Evolutionary conservation across 2,888 invertebrate genomes (phyloP).

Genomic region (Dasypogon diadema): DNA sequence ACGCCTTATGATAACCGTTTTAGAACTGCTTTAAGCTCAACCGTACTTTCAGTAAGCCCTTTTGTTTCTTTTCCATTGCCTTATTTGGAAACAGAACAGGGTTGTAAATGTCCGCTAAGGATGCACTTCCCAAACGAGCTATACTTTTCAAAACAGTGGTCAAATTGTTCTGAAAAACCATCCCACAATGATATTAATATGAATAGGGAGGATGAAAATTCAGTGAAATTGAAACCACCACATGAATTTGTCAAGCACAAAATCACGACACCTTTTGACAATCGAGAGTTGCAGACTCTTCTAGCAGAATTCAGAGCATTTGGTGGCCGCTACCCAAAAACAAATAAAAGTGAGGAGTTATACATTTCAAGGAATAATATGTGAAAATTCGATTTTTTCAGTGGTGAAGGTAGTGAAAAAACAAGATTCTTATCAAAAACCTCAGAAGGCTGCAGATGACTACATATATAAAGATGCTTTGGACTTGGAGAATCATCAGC

Average conservation of each 20-base stretch:
- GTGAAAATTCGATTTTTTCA: constrained; percentile 57
- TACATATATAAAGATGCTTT: constrained; percentile 75
- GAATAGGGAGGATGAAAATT: constrained; percentile 60
- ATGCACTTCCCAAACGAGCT: constrained; percentile 80
- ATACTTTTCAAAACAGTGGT: constrained; percentile 77
- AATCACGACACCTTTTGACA: constrained; percentile 76
- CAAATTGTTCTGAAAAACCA: constrained; percentile 61
- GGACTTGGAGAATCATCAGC: constrained; percentile 86
- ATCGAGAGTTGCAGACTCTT: constrained; percentile 76
- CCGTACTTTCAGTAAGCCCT: constrained; percentile 86
- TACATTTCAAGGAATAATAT: too few species aligned
- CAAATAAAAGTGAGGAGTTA: constrained; percentile 64
- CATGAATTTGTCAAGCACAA: constrained; percentile 83
- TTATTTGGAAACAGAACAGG: constrained; percentile 87
- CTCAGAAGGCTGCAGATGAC: constrained; percentile 64
- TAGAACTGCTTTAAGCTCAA: constrained; percentile 80
- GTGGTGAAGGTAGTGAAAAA: constrained; percentile 62
- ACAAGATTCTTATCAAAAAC: constrained; percentile 61
- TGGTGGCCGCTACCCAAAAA: constrained; percentile 76
- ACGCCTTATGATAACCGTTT: constrained; percentile 77
- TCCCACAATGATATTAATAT: constrained; percentile 58
- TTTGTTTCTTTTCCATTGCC: constrained; percentile 87
- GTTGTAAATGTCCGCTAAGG: constrained; percentile 80
- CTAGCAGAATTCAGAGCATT: constrained; percentile 89
- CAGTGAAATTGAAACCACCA: constrained; percentile 70